These are phyloP conservation scores for Geodia barretti DNA, from an alignment of 37 sponge, comb jelly and placozoan genomes.

Conservation along the genomic window DNA sequence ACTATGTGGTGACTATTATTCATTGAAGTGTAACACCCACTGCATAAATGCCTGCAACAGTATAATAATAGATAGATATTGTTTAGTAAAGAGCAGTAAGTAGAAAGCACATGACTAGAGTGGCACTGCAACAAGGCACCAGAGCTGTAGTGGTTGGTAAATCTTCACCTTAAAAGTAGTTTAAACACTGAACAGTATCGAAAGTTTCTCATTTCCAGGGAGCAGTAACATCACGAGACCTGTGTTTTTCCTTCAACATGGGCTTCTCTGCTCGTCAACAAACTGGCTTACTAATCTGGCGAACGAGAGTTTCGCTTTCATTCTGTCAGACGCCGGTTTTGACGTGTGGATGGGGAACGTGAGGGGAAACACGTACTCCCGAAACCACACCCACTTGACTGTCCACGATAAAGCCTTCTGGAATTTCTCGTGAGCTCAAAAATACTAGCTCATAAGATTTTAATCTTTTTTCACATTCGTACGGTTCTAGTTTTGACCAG, in stretches of 20 bases:
- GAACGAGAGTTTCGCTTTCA: slow-evolving; percentile 67
- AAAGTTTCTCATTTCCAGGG: not conserved
- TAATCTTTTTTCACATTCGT: too few species aligned
- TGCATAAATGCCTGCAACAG: too few species aligned
- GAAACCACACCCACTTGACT: slow-evolving; percentile 75
- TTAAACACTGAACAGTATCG: too few species aligned
- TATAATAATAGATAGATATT: too few species aligned
- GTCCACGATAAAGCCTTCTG: slow-evolving; percentile 75
- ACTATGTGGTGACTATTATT: too few species aligned
- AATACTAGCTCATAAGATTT: too few species aligned
- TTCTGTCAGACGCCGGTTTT: slow-evolving; percentile 90
- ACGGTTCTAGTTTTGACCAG: slow-evolving; percentile 88
- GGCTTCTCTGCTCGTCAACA: slow-evolving; percentile 73
- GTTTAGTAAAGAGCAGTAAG: too few species aligned
- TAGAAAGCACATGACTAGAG: too few species aligned
- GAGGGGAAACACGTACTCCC: slow-evolving; percentile 94
- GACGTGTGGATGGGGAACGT: slow-evolving; percentile 99
- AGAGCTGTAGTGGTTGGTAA: too few species aligned
- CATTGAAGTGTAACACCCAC: too few species aligned
- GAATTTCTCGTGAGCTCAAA: slow-evolving; percentile 63
- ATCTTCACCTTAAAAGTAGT: too few species aligned
- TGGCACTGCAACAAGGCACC: too few species aligned
- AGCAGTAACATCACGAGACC: slow-evolving; percentile 29
- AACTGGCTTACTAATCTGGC: slow-evolving; percentile 78
- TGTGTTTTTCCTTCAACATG: slow-evolving; percentile 85